Evolutionary conservation across 2,797 vertebrate species (phyloP), one percentile per base, ranked within the genome.

Genomic region (Vultur gryphus): DNA sequence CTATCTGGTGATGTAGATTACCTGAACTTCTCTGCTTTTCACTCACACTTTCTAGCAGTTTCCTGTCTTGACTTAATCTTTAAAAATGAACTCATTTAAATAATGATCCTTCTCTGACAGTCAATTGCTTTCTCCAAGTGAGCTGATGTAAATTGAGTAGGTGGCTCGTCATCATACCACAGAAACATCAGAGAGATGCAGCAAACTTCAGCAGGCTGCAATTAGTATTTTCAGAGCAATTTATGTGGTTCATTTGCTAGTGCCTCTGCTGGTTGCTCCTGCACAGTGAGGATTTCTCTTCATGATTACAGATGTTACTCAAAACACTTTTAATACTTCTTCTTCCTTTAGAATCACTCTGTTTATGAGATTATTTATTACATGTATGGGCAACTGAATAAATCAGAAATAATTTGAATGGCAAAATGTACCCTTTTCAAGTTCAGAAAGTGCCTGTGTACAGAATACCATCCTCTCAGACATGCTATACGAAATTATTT

Each of bases 51-150:
- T 94, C 86, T 90, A 70, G 83, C 70, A 93, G 89, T 95, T 94
- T 96, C 66, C 77, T 89, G 65, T 84, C 88, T 96, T 95, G 69
- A 81, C 88, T 94, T 94, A 94, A 96, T 91, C 80, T 96, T 96
- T 84, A 33, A 21, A 89, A 95, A 90, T 93, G 62, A 89, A 65
- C 58, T 96, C 18, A 94, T 96, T 96, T 94, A 95, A 94, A 96
- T 96, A 96, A 97, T 82, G 90, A 95, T 90, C 59, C 28, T 91
- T 90, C 77, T 75, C 83, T 87, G 85, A 59, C 80, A 92, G 88
- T 90, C 86, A 78, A 88, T 93, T 92, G 75, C 88, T 90, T 95
- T 97, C 66, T 95, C 58, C 6, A 95, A 87, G 83, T 76, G 83
- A 95, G 67, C 59, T 89, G 86, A 93, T 90, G 51, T 73, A 95